Evolutionary conservation across 2,113 vertebrate species (phyloP), one percentile per base, ranked within the genome.

Genomic region (Varanus salvator): DNA sequence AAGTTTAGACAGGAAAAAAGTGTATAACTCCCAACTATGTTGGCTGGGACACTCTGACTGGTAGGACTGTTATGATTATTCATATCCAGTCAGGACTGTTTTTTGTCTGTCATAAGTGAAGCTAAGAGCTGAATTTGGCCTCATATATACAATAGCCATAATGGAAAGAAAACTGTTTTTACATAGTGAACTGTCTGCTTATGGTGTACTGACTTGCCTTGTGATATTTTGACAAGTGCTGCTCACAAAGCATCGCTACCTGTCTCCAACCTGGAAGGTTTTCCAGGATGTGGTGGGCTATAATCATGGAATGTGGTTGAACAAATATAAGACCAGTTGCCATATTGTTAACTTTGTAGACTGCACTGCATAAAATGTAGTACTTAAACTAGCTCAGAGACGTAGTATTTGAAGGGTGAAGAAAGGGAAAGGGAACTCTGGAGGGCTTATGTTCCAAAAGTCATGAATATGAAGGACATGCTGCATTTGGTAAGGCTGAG

Each of bases 261-360:
- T 86, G 71, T 34, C n/a, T 27, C 12, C 52, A 86, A 86, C n/a
- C 19, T 86, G 84, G 71, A 50, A 75, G 71, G 50, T 86, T 86
- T 86, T 57, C 69, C 84, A 86, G 84, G 71, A 86, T 86, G 69
- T 86, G 71, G 71, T 57, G 11, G 52, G n/a, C 52, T 54, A 68
- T 74, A 31, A 74, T 54, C 31, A 74, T 85, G 69, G 68, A n/a
- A 34, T 85, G 84, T 85, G 66, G 66, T 85, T 71, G 69, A 85
- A 31, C 8, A 23, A 23, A 34, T 54, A 31, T 50, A 85, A 54
- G 31, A n/a, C 17, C 48, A 86, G 69, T 72, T 50, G 34, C 69
- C 69, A 57, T 86, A 57, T 57, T 23, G 60, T 78, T 66, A 78
- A 27, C 19, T 69, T 48, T 57, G 72, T 25, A 44, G 72, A 34